Evolutionary conservation across 1,140 invertebrate genomes (phyloP).

Genomic region (Neodiprion pinetum): DNA sequence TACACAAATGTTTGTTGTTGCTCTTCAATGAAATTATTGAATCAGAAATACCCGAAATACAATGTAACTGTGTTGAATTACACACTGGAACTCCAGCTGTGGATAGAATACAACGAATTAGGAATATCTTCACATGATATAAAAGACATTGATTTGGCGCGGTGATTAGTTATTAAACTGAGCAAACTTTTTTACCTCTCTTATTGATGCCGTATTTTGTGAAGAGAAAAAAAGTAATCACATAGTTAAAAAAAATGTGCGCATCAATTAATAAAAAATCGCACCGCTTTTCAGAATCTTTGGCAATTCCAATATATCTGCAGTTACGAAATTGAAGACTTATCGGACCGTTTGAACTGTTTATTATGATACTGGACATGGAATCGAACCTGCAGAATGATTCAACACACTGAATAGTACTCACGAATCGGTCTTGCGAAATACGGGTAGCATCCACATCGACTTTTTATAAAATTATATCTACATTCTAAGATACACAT

Average conservation of each 20-base stretch:
- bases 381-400: too few species aligned
- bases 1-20: not conserved
- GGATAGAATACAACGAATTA: too few species aligned
- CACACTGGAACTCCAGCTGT: constrained; percentile 25
- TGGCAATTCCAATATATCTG: too few species aligned
- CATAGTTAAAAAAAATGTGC: too few species aligned
- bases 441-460: constrained; percentile 39
- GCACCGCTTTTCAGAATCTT: not conserved
- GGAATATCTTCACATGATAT: not conserved
- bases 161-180: not conserved
- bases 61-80: constrained; percentile 20
- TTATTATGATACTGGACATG: too few species aligned
- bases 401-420: not conserved
- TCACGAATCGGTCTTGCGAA: constrained; percentile 35
- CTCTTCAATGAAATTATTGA: constrained; percentile 3
- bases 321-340: too few species aligned
- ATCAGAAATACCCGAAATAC: constrained; percentile 14
- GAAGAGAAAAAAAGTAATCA: too few species aligned
- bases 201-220: too few species aligned
- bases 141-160: not conserved
- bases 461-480: constrained; percentile 26
- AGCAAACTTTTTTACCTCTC: too few species aligned
- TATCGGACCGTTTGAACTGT: too few species aligned
- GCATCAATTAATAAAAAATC: not conserved
- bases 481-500: constrained; percentile 39